phyloP scores from a whole-genome alignment of 1,140 invertebrate species.

The Cherax quadricarinatus region DNA sequence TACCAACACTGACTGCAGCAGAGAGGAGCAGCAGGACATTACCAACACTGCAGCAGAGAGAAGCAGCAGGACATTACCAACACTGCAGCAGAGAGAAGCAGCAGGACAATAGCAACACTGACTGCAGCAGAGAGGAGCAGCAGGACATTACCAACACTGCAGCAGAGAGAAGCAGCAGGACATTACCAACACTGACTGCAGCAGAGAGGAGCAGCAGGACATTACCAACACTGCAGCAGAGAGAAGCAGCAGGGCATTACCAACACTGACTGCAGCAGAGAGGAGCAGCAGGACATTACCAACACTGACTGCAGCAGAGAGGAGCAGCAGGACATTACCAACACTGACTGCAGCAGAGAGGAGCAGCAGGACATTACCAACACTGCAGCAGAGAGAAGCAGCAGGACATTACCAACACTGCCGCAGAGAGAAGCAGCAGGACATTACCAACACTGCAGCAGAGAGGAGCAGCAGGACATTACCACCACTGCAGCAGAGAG shows the following conservation, averaged over 20 bases:
- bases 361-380: neutral
- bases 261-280: neutral
- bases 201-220: neutral
- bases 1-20: neutral
- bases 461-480: neutral
- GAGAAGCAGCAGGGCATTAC: neutral
- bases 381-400: neutral
- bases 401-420: neutral
- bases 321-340: neutral
- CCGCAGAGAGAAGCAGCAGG: neutral
- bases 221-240: neutral
- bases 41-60: neutral
- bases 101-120: neutral
- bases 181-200: neutral
- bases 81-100: neutral
- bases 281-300: neutral
- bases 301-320: neutral
- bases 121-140: neutral
- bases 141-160: neutral
- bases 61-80: neutral
- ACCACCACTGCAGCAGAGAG: neutral
- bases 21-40: neutral
- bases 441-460: neutral
- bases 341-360: neutral
- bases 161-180: neutral